Percentiles rank a stretch among this genome's conserved stretches.
These are phyloP conservation scores for Micropoecilia bifurca DNA, from an alignment of 2,797 vertebrate species.

Conservation along the genomic window DNA sequence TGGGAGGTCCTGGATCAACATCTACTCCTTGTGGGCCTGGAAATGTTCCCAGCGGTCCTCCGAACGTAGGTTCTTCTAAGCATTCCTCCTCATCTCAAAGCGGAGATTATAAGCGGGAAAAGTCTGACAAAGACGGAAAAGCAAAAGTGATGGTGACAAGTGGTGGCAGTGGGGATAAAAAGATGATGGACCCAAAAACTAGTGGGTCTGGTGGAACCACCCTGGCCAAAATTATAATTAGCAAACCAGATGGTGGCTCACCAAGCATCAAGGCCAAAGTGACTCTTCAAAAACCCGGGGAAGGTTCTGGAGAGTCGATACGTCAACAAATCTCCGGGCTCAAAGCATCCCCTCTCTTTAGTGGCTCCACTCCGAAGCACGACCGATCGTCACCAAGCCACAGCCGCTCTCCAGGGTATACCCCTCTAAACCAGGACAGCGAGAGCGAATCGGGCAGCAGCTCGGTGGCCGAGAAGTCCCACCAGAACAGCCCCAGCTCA, in stretches of 20 bases:
- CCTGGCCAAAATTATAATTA: constrained; percentile 98
- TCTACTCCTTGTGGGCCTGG: constrained; percentile 76
- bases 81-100: constrained; percentile 87
- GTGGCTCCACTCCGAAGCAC: constrained; percentile 96
- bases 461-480: constrained; percentile 96
- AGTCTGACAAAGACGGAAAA: constrained; percentile 94
- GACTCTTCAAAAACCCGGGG: constrained; percentile 92
- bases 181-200: constrained; percentile 89
- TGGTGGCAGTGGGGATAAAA: constrained; percentile 90
- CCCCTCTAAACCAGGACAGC: constrained; percentile 94
- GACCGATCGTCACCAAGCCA: constrained; percentile 97
- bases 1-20: constrained; percentile 75
- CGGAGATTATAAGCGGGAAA: constrained; percentile 94
- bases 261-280: constrained; percentile 99
- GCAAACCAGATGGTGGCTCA: constrained; percentile 96
- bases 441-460: constrained; percentile 98
- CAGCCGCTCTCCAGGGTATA: constrained; percentile 96
- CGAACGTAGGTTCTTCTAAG: constrained; percentile 84
- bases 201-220: constrained; percentile 88
- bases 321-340: constrained; percentile 91
- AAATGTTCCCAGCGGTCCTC: constrained; percentile 76
- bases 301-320: constrained; percentile 89
- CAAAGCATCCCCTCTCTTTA: constrained; percentile 96
- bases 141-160: constrained; percentile 91
- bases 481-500: constrained; percentile 98